A percentile compares a stretch with the other conserved stretches of the same genome.
phyloP scores from a whole-genome alignment of 37 sponge, comb jelly and placozoan species.

The Spongilla lacustris region DNA sequence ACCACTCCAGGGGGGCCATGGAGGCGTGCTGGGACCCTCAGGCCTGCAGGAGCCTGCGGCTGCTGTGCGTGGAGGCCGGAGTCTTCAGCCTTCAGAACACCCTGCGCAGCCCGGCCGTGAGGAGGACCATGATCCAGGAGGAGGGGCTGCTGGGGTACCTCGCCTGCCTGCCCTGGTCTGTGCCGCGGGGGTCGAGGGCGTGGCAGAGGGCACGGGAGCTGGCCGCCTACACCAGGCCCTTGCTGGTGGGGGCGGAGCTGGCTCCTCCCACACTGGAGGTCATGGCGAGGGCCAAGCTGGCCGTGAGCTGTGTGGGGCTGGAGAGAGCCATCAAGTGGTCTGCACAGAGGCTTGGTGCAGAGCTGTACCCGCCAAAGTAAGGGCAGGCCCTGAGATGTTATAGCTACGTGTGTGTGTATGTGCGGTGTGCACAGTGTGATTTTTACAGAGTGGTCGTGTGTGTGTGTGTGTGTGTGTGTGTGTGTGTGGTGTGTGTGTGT shows the following conservation, averaged over 20 bases:
- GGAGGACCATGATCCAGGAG: neutral
- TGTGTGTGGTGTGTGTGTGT: no score
- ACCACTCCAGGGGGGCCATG: neutral
- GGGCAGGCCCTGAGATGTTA: no score
- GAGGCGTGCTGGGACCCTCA: neutral
- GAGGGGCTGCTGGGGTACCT: neutral
- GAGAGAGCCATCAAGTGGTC: neutral
- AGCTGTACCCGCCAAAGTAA: neutral
- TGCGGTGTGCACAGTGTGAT: no score
- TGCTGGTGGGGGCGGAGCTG: neutral
- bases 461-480: no score
- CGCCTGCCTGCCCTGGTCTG: neutral
- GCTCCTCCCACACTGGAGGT: neutral
- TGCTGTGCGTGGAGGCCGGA: neutral
- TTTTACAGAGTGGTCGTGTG: no score
- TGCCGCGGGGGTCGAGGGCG: neutral
- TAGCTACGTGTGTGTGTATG: no score
- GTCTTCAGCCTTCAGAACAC: neutral
- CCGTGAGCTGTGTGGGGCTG: neutral
- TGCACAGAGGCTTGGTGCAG: neutral
- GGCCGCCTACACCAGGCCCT: neutral
- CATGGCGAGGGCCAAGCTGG: constrained; percentile 1
- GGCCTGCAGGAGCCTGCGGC: neutral
- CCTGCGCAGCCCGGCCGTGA: neutral
- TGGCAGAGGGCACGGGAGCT: neutral